Evolutionary conservation across 92 coral and sea anemone genomes (phyloP).

Genomic region (Heteractis magnifica): DNA sequence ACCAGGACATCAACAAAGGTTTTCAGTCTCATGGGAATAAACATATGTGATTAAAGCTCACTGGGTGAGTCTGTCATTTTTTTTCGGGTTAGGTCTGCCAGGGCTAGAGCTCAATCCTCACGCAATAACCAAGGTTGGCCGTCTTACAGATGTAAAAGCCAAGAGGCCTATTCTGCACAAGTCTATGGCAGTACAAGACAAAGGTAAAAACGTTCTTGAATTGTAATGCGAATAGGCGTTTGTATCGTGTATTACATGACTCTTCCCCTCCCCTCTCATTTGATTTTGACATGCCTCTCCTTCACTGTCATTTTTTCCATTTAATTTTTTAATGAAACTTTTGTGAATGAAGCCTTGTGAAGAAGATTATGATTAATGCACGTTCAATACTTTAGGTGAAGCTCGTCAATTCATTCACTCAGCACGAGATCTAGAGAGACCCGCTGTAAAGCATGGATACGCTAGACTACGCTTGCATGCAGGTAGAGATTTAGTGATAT

Average conservation of each 20-base stretch:
- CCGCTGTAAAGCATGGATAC: slow-evolving; percentile 17
- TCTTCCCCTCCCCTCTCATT: no score
- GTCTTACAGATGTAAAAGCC: not conserved
- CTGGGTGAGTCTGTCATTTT: not conserved
- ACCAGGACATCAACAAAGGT: no score
- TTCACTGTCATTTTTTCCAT: no score
- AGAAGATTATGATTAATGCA: not conserved
- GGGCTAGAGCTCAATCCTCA: not conserved
- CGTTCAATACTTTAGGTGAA: not conserved
- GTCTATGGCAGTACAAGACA: not conserved
- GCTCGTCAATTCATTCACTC: not conserved
- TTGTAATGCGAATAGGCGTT: no score
- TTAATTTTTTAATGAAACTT: no score
- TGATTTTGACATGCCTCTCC: no score
- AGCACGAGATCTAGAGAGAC: not conserved
- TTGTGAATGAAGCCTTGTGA: no score
- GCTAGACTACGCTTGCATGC: not conserved
- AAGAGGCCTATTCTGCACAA: not conserved
- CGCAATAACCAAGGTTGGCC: not conserved
- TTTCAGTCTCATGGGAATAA: no score
- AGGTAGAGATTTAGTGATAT: slow-evolving; percentile 4
- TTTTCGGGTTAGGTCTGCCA: not conserved
- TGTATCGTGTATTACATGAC: no score
- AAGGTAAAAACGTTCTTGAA: not conserved
- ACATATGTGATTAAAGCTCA: no score